phyloP scores from a whole-genome alignment of 2,113 vertebrate species.

The Hyperoodon ampullatus region DNA sequence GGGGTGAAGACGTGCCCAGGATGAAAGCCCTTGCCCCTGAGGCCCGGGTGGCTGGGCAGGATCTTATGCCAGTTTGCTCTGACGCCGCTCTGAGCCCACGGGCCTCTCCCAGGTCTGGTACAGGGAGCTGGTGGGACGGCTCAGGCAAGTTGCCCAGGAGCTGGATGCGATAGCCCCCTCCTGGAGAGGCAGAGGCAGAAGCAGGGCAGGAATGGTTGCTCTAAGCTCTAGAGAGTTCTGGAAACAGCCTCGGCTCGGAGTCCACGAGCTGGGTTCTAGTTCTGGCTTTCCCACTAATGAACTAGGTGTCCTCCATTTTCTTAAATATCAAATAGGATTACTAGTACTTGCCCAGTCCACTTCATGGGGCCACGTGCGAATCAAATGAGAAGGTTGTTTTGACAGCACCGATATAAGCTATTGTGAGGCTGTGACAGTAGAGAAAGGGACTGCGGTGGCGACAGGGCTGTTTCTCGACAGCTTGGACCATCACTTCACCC shows the following conservation, averaged over 20 bases:
- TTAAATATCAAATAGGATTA: not conserved
- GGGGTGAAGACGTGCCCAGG: not conserved
- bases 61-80: not conserved
- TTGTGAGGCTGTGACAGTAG: not conserved
- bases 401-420: fast-evolving
- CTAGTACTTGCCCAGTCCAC: not conserved
- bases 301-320: not conserved
- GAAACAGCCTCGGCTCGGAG: not conserved
- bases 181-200: not conserved
- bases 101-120: not conserved
- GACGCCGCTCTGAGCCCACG: not conserved
- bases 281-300: not conserved
- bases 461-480: not conserved
- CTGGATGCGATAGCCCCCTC: not conserved
- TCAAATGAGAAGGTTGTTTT: not conserved
- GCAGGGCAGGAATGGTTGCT: not conserved
- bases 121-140: not conserved
- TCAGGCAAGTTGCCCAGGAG: not conserved
- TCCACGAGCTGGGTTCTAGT: not conserved
- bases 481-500: not conserved
- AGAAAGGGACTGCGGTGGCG: not conserved
- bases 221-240: not conserved
- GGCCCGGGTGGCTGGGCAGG: not conserved
- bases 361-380: not conserved
- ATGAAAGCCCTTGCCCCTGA: not conserved